phyloP scores from a whole-genome alignment of 2,113 vertebrate genomes.

The Gobio gobio region DNA sequence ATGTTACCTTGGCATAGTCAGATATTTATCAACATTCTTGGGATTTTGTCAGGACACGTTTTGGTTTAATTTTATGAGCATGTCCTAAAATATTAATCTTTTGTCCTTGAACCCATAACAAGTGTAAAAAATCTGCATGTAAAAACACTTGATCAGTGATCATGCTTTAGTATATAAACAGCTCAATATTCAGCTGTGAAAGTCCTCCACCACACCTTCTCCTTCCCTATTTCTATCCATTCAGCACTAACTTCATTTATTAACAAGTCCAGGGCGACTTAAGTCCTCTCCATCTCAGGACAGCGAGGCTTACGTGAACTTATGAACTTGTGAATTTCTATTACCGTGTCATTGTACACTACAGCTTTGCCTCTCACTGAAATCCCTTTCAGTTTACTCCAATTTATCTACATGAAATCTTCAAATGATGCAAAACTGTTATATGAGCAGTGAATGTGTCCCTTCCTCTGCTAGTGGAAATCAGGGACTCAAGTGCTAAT shows the following conservation, averaged over 20 bases:
- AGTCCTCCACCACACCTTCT: not conserved
- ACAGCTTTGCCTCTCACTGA: not conserved
- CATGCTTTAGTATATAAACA: not conserved
- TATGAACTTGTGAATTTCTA: not conserved
- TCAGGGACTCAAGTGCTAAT: conserved; percentile 33
- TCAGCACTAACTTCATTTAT: not conserved
- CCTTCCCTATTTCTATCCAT: not conserved
- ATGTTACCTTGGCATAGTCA: not conserved
- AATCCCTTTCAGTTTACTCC: not conserved
- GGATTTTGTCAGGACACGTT: not conserved
- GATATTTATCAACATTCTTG: not conserved
- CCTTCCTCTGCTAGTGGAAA: not conserved
- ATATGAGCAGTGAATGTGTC: not conserved
- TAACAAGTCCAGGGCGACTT: not conserved
- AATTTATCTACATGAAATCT: not conserved
- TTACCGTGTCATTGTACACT: not conserved
- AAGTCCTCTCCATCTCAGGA: not conserved
- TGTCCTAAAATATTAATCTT: too few relatives aligned
- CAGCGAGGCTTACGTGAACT: not conserved
- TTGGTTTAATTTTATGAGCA: not conserved
- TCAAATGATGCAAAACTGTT: conserved; percentile 17
- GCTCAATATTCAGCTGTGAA: not conserved
- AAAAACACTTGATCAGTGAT: not conserved
- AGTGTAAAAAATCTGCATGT: not conserved
- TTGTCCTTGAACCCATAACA: too few relatives aligned